phyloP scores from a whole-genome alignment of 1,140 invertebrate genomes.

The Drosophila dunni region DNA sequence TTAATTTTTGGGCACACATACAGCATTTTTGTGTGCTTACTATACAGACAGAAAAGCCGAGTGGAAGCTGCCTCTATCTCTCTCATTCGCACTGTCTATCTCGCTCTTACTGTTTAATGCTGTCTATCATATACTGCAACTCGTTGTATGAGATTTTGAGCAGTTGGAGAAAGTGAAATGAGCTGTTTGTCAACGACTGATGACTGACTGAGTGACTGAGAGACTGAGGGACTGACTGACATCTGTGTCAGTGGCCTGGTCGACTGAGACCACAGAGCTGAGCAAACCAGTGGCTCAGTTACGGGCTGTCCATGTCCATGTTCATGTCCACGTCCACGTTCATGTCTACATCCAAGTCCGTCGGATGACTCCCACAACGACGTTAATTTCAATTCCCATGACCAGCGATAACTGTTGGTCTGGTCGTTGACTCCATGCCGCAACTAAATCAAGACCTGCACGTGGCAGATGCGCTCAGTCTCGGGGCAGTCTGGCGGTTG shows the following conservation, averaged over 20 bases:
- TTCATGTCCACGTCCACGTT: background rate
- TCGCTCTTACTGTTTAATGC: background rate
- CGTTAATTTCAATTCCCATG: constrained; percentile 72
- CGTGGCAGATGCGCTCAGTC: constrained; percentile 67
- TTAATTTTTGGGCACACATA: constrained; percentile 61
- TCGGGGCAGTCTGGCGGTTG: constrained; percentile 30
- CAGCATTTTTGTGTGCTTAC: constrained; percentile 49
- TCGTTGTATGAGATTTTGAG: constrained; percentile 25
- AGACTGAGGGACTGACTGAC: constrained; percentile 21
- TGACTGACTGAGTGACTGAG: constrained; percentile 23
- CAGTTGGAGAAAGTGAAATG: constrained; percentile 72
- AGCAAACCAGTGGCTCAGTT: background rate
- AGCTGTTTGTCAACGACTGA: constrained; percentile 48
- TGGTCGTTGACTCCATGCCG: constrained; percentile 61
- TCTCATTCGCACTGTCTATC: background rate
- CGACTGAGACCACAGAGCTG: background rate
- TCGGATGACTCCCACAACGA: constrained; percentile 25
- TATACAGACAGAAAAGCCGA: constrained; percentile 18
- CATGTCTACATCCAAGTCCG: background rate
- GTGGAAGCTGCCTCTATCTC: background rate
- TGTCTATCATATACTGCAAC: background rate
- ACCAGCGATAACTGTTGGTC: constrained; percentile 38
- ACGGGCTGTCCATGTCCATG: background rate
- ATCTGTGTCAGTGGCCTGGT: constrained; percentile 45
- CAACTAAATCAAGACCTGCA: constrained; percentile 73